Base-by-base conservation (phyloP, 2,113 vertebrate genomes). In the Myotis yumanensis region DNA sequence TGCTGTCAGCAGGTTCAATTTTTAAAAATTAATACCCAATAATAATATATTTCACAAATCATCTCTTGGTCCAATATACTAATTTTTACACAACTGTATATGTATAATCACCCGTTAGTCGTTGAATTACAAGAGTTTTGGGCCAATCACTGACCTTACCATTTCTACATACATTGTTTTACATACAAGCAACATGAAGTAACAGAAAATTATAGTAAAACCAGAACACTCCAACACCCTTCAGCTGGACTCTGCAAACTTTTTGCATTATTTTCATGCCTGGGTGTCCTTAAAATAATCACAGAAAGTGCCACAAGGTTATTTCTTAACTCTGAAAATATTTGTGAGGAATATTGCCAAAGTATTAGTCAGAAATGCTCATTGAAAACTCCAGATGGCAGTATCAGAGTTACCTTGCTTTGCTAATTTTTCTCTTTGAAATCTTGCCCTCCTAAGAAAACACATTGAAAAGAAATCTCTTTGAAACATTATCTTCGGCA, bases 311-410 rank as follows among this genome's bases (percentile, higher is more conserved):
- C 59, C 86, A 95, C 82, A 87, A 75, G 86, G 83, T 96, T 89
- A 84, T 95, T 95, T 94, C 76, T 93, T 86, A 97, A 91, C 83
- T 95, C 83, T 93, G 93, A 51, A 97, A 96, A 95, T 96, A 96
- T 79, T 95, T 94, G 80, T 94, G 46, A 95, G 51, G 89, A 73
- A 94, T 95, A 94, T 90, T 91, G 86, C 95, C 94, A 94, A 96
- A 89, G 68, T 51, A 87, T 96, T 96, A 93, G 89, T 86, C 89
- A 97, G 95, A 96, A 97, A 93, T 97, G 96, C 96, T 97, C 95
- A 97, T 51, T 86, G 83, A 97, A 97, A 96, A 96, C 98, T 98
- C 98, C 96, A 97, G 98, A 97, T 97, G 98, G 97, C 97, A 98
- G 97, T 97, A 94, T 97, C 96, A 96, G 84, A 96, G 96, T 96